Percentiles rank a stretch among this genome's conserved stretches.
phyloP scores from a whole-genome alignment of 2,888 invertebrate species.

The Mesorhabditis sp. region DNA sequence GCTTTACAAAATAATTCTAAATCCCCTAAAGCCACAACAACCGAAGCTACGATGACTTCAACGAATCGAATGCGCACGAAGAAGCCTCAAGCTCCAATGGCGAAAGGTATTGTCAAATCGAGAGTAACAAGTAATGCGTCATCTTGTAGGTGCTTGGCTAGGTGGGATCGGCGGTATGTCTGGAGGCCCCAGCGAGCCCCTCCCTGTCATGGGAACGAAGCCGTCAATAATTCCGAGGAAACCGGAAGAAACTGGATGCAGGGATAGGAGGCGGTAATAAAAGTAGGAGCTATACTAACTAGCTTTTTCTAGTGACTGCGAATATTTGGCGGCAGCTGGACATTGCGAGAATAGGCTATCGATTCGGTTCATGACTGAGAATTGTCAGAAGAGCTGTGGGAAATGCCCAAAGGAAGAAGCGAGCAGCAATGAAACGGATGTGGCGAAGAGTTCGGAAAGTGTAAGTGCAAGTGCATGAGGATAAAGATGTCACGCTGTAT shows the following conservation, averaged over 20 bases:
- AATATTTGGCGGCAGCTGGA: conserved; percentile 44
- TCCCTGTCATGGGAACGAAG: background rate
- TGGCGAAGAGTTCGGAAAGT: background rate
- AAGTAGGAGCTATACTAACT: background rate
- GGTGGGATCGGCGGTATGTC: too few species aligned
- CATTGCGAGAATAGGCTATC: conserved; percentile 50
- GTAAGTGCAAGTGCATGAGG: background rate
- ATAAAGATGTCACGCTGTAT: background rate
- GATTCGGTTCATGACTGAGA: conserved; percentile 49
- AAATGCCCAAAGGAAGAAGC: conserved; percentile 30
- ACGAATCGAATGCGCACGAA: conserved; percentile 26
- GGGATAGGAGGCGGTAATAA: conserved; percentile 21
- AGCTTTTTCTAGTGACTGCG: conserved; percentile 38
- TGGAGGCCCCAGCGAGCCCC: too few species aligned
- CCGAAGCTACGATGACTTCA: conserved; percentile 16
- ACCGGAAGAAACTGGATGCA: conserved; percentile 25
- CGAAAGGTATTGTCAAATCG: conserved; percentile 14
- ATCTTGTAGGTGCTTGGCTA: too few species aligned
- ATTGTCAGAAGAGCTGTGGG: conserved; percentile 48
- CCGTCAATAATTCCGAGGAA: conserved; percentile 19
- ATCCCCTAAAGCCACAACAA: conserved; percentile 8
- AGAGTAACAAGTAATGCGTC: background rate
- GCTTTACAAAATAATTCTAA: background rate
- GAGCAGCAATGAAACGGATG: conserved; percentile 11
- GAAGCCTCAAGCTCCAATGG: conserved; percentile 14